Conservation (phyloP, 2,113 vertebrate genomes). For the Felis chaus region DNA sequence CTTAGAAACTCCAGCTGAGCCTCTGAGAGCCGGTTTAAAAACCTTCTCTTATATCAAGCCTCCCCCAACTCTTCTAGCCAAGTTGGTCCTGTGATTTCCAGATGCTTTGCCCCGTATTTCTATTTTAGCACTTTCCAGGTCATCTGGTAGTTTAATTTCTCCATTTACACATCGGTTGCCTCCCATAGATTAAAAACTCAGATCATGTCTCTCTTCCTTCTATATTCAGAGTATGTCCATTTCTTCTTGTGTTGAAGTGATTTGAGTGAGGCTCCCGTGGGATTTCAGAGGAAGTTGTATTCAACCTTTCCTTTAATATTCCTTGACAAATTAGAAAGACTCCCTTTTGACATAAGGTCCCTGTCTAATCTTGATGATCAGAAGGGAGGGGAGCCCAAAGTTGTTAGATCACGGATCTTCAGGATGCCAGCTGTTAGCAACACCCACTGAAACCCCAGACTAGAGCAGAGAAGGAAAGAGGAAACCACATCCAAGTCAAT, state of each 20-base stretch:
- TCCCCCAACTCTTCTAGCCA: not conserved
- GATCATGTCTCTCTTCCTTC: not conserved
- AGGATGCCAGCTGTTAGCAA: not conserved
- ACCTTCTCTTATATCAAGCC: not conserved
- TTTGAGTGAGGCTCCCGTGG: not conserved
- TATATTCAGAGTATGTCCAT: not conserved
- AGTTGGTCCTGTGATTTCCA: not conserved
- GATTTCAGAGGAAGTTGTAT: not conserved
- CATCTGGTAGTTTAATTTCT: not conserved
- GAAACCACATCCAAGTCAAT: not conserved
- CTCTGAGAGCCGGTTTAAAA: not conserved
- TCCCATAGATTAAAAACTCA: not conserved
- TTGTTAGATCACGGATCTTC: not conserved
- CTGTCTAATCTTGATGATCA: not conserved
- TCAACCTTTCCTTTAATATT: not conserved
- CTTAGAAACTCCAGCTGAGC: not conserved
- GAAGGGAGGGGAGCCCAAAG: not conserved
- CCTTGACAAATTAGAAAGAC: not conserved
- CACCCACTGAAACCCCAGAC: not conserved
- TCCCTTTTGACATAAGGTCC: not conserved
- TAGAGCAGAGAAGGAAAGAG: not conserved
- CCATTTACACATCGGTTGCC: not conserved
- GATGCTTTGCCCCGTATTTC: not conserved
- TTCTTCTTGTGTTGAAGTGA: not conserved
- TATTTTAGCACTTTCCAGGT: not conserved